phyloP scores from a whole-genome alignment of 2,888 invertebrate species.

The Campoletis raptor region DNA sequence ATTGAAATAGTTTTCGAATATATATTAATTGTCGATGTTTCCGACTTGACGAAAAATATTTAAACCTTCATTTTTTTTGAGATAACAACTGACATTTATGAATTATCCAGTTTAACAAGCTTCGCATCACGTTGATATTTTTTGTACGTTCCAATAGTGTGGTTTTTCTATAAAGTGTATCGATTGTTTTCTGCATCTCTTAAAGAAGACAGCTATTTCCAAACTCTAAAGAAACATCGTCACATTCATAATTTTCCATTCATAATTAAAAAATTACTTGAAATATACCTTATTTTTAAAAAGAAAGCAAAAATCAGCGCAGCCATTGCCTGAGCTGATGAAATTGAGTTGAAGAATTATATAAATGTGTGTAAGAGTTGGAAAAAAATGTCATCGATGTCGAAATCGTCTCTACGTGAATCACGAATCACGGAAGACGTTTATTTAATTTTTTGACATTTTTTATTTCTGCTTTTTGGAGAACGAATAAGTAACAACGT shows the following conservation, averaged over 20 bases:
- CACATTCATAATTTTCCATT: background rate
- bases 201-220: background rate
- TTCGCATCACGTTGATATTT: background rate
- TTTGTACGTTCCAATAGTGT: background rate
- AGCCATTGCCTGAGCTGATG: background rate
- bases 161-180: background rate
- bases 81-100: background rate
- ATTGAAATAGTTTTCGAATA: background rate
- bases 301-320: background rate
- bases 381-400: slow-evolving; percentile 3
- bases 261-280: background rate
- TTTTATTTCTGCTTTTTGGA: slow-evolving; percentile 12
- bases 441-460: slow-evolving; percentile 32
- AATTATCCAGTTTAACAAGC: background rate
- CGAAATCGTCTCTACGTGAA: slow-evolving; percentile 4
- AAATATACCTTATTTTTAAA: background rate
- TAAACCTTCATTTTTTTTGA: background rate
- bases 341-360: background rate
- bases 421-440: slow-evolving; percentile 1
- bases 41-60: background rate
- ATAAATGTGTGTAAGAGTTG: slow-evolving; percentile 2
- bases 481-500: background rate
- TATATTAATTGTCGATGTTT: background rate
- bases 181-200: background rate
- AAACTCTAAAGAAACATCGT: background rate